A percentile compares a stretch with the other conserved stretches of the same genome.
Conservation (phyloP, 2,797 vertebrate species). For the Sebastolobus altivelis region DNA sequence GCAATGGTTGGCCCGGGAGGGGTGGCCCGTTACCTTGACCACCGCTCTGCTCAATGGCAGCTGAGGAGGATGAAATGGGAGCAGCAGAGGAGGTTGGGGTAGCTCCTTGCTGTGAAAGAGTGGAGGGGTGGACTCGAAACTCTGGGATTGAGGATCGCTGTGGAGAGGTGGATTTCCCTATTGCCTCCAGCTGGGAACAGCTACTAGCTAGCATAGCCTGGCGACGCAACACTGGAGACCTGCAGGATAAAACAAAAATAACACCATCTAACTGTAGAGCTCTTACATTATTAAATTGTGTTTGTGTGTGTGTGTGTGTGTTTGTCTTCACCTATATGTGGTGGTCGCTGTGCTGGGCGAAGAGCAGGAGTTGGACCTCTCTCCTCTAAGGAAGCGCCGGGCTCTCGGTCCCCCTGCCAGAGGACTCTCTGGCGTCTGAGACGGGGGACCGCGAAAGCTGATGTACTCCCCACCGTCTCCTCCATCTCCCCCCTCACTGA, state of each 20-base stretch:
- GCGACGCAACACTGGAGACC: slow-evolving; percentile 84
- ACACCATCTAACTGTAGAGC: not conserved
- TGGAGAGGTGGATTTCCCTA: slow-evolving; percentile 76
- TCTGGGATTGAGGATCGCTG: slow-evolving; percentile 73
- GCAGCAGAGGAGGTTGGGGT: slow-evolving; percentile 53
- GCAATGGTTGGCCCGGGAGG: slow-evolving; percentile 62
- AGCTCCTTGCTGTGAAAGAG: slow-evolving; percentile 63
- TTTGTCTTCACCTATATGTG: slow-evolving; percentile 78
- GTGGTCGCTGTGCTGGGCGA: slow-evolving; percentile 87
- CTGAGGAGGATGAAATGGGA: slow-evolving; percentile 42
- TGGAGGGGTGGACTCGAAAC: slow-evolving; percentile 67
- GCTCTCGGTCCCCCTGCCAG: slow-evolving; percentile 84
- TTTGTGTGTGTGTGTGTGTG: not conserved
- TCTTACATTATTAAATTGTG: no score
- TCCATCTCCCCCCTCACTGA: slow-evolving; percentile 80
- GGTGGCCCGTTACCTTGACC: slow-evolving; percentile 62
- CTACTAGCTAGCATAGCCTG: slow-evolving; percentile 89
- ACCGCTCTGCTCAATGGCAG: slow-evolving; percentile 65
- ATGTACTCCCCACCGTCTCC: slow-evolving; percentile 81
- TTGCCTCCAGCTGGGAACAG: slow-evolving; percentile 92
- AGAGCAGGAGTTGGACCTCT: slow-evolving; percentile 95
- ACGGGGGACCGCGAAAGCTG: slow-evolving; percentile 69
- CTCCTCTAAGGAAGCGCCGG: slow-evolving; percentile 86
- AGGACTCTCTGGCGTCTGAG: slow-evolving; percentile 85
- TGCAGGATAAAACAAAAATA: slow-evolving; percentile 40